phyloP scores from a whole-genome alignment of 2,113 vertebrate genomes.

The Cyphotilapia sp. region DNA sequence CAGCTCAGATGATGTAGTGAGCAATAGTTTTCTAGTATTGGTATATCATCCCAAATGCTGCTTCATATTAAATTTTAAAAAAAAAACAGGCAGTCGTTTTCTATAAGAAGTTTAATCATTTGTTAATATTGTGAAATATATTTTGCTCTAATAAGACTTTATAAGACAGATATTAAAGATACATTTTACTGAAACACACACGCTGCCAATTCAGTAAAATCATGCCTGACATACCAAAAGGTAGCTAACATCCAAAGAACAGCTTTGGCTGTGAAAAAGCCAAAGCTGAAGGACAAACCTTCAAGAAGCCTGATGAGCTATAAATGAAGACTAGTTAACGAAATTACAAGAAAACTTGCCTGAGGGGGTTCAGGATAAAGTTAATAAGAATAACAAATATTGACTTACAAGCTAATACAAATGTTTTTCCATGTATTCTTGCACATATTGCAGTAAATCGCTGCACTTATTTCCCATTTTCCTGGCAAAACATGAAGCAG shows the following conservation, averaged over 20 bases:
- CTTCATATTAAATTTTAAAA: rapidly evolving
- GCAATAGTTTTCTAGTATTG: neutral
- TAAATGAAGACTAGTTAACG: neutral
- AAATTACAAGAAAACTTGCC: neutral
- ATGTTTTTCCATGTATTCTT: neutral
- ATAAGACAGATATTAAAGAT: neutral
- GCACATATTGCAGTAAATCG: neutral
- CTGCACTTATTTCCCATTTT: neutral
- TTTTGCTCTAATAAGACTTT: neutral
- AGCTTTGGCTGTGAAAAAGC: neutral
- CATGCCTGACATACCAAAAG: neutral
- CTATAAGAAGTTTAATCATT: neutral
- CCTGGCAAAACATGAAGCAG: neutral
- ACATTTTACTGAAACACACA: neutral
- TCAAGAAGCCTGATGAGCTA: neutral
- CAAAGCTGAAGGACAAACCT: neutral
- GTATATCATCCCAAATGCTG: neutral
- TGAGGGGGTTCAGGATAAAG: neutral
- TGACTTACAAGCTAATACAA: neutral
- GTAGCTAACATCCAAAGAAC: neutral
- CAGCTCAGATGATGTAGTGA: neutral
- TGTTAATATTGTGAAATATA: neutral
- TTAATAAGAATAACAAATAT: neutral
- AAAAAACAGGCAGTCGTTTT: neutral
- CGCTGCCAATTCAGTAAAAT: neutral